These are phyloP conservation scores for Sycophila sp. DNA, from an alignment of 1,140 invertebrate genomes.

Conservation along the genomic window DNA sequence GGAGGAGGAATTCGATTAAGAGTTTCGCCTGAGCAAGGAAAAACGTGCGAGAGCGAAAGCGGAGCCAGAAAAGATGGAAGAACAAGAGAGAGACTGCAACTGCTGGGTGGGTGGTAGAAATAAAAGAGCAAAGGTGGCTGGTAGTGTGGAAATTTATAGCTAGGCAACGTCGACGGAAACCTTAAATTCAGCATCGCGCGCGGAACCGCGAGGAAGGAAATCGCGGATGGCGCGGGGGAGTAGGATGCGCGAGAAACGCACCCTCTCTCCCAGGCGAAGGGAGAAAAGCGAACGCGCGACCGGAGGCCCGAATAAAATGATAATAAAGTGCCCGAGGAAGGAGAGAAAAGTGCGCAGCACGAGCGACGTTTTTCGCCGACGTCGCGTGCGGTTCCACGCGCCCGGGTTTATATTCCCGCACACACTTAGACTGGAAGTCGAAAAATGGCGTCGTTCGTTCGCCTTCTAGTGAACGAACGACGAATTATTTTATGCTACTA, in stretches of 20 bases:
- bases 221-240: too few relatives aligned
- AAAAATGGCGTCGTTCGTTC: too few relatives aligned
- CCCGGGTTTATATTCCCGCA: not conserved
- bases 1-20: not conserved
- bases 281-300: constrained; percentile 41
- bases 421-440: too few relatives aligned
- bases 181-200: constrained; percentile 52
- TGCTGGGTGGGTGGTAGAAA: constrained; percentile 13
- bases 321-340: constrained; percentile 48
- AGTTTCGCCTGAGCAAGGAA: too few relatives aligned
- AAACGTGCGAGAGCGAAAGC: not conserved
- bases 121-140: not conserved
- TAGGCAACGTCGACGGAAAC: constrained; percentile 48
- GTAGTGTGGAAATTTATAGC: constrained; percentile 47
- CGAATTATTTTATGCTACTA: too few relatives aligned
- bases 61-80: constrained; percentile 8
- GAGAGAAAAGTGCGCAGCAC: not conserved
- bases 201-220: constrained; percentile 37
- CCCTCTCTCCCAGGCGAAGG: not conserved
- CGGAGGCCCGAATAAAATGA: constrained; percentile 52
- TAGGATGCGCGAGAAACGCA: too few relatives aligned
- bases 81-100: not conserved
- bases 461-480: too few relatives aligned
- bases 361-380: not conserved
- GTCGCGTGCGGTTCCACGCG: not conserved